These are phyloP conservation scores for Lochmaea capreae DNA, from an alignment of 2,888 invertebrate genomes.

Conservation along the genomic window DNA sequence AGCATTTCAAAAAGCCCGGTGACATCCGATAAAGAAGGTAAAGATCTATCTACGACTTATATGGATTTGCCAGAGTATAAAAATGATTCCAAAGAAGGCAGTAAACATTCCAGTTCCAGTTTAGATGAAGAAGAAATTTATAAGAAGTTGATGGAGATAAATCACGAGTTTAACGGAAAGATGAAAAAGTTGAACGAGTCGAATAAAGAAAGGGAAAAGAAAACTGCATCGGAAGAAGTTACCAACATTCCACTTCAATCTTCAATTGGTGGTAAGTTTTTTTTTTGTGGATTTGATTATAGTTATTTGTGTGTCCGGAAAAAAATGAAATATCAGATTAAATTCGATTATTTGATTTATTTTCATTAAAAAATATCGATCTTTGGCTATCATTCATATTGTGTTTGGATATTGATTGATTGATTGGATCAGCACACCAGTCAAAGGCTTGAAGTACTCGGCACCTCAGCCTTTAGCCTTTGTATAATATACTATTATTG, in stretches of 20 bases:
- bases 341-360: no score
- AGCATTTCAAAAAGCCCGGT: slow-evolving; percentile 10
- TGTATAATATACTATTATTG: no score
- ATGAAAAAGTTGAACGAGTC: slow-evolving; percentile 47
- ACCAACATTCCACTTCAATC: neutral
- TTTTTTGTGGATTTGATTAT: no score
- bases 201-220: neutral
- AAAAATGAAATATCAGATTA: no score
- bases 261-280: slow-evolving; percentile 3
- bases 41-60: slow-evolving; percentile 58
- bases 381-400: no score
- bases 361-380: no score
- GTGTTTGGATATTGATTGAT: no score
- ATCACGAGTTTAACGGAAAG: slow-evolving; percentile 55
- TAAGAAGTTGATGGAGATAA: slow-evolving; percentile 57
- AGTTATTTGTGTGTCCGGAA: no score
- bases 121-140: slow-evolving; percentile 52
- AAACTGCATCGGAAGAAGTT: neutral
- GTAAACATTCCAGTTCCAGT: slow-evolving; percentile 44
- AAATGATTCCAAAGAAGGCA: slow-evolving; percentile 44
- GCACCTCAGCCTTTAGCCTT: no score
- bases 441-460: no score
- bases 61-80: slow-evolving; percentile 54
- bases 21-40: slow-evolving; percentile 41
- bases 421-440: no score